Conservation (phyloP, 2,888 invertebrate species). For the Agrotis segetum region DNA sequence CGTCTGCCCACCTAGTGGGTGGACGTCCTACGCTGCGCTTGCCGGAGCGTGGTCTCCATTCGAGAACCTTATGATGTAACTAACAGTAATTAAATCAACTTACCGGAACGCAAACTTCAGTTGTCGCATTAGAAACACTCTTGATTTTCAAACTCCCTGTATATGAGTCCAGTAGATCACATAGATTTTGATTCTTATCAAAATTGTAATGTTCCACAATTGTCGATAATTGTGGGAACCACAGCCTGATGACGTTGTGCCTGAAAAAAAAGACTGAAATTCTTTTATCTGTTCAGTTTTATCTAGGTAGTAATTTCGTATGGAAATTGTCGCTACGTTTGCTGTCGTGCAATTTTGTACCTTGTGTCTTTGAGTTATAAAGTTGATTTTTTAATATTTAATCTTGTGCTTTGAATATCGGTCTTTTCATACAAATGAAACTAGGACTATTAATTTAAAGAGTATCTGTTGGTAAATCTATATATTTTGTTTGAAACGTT, state of each 20-base stretch:
- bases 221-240: constrained; percentile 80
- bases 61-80: too few species aligned
- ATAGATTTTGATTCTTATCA: constrained; percentile 69
- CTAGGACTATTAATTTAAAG: constrained; percentile 15
- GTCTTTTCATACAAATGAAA: constrained; percentile 1
- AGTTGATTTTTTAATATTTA: not conserved
- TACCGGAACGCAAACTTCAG: constrained; percentile 74
- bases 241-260: constrained; percentile 74
- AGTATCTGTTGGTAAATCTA: constrained; percentile 15
- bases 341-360: constrained; percentile 1
- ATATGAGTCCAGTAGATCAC: constrained; percentile 71
- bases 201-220: constrained; percentile 74
- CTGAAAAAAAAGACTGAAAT: constrained; percentile 62
- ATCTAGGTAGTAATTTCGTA: constrained; percentile 43
- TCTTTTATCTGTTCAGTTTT: constrained; percentile 29
- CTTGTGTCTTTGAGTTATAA: not conserved
- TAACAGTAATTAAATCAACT: constrained; percentile 44
- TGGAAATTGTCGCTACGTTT: constrained; percentile 19
- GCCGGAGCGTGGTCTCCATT: too few species aligned
- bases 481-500: not conserved
- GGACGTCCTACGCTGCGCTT: too few species aligned
- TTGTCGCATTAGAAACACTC: constrained; percentile 34
- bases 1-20: too few species aligned
- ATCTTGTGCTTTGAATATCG: not conserved
- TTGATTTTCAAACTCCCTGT: constrained; percentile 65